Evolutionary conservation across 1,140 invertebrate species (phyloP).

Genomic region (Drosophila repleta): DNA sequence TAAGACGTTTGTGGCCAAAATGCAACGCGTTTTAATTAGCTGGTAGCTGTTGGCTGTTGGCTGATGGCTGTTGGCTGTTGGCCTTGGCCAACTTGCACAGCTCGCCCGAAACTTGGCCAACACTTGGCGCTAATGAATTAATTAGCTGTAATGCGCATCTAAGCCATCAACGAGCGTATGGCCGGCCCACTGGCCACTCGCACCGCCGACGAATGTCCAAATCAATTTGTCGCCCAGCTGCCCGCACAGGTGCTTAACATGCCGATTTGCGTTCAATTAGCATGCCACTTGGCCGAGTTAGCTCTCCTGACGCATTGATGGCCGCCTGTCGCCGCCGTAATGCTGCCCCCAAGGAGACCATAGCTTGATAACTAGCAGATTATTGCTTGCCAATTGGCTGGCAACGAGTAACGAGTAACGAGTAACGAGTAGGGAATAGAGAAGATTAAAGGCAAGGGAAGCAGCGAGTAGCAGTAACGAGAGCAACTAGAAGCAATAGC

Average conservation of each 20-base stretch:
- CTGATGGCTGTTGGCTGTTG: background rate
- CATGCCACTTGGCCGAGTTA: slow-evolving; percentile 27
- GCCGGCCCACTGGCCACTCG: slow-evolving; percentile 11
- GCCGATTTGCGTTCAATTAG: slow-evolving; percentile 74
- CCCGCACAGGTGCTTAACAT: slow-evolving; percentile 44
- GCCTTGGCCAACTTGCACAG: background rate
- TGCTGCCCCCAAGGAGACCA: too few species aligned
- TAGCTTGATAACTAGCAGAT: too few species aligned
- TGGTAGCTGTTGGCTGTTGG: too few species aligned
- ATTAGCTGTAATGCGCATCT: slow-evolving; percentile 54
- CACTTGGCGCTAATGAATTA: slow-evolving; percentile 56
- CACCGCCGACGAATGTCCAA: slow-evolving; percentile 35
- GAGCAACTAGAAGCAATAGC: background rate
- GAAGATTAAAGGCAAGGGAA: background rate
- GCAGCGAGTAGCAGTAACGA: background rate
- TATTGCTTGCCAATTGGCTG: slow-evolving; percentile 3
- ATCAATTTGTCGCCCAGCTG: slow-evolving; percentile 59
- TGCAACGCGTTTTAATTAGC: slow-evolving; percentile 59
- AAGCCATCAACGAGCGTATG: slow-evolving; percentile 16
- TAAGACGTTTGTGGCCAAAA: slow-evolving; percentile 30
- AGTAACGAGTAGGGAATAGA: background rate
- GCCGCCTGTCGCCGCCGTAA: too few species aligned
- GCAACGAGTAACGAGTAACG: background rate
- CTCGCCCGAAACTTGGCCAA: background rate
- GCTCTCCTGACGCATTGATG: too few species aligned